Evolutionary conservation across 1,140 invertebrate genomes (phyloP).

Genomic region (Papilio aristodemus): DNA sequence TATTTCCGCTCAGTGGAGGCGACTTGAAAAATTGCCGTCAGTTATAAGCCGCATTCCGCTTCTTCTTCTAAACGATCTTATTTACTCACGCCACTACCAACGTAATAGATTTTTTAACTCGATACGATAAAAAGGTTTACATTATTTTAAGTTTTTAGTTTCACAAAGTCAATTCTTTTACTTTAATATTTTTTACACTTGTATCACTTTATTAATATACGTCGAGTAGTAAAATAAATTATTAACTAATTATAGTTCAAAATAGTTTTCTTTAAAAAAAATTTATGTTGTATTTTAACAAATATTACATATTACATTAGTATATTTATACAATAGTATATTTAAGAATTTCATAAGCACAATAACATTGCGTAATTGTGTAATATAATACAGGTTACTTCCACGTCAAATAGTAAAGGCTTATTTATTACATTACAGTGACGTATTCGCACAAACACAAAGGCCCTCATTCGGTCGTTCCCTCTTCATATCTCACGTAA

Average conservation of each 20-base stretch:
- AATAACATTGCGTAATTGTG: neutral
- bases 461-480: constrained; percentile 5
- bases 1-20: neutral
- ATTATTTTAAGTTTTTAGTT: no score
- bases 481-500: constrained; percentile 17
- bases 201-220: no score
- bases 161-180: no score
- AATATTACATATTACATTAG: no score
- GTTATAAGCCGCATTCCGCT: constrained; percentile 5
- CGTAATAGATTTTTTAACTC: neutral
- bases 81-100: neutral
- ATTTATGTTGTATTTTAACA: no score
- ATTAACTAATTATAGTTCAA: no score
- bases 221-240: no score
- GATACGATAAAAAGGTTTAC: neutral
- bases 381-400: neutral
- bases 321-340: neutral
- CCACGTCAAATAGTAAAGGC: neutral
- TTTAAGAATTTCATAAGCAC: neutral
- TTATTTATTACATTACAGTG: neutral
- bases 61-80: neutral
- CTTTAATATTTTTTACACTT: no score
- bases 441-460: constrained; percentile 12
- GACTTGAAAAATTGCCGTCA: constrained; percentile 7
- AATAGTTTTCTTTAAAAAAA: no score